A percentile compares a stretch with the other conserved stretches of the same genome.
phyloP scores from a whole-genome alignment of 2,888 invertebrate genomes.

The Portevinia maculata region DNA sequence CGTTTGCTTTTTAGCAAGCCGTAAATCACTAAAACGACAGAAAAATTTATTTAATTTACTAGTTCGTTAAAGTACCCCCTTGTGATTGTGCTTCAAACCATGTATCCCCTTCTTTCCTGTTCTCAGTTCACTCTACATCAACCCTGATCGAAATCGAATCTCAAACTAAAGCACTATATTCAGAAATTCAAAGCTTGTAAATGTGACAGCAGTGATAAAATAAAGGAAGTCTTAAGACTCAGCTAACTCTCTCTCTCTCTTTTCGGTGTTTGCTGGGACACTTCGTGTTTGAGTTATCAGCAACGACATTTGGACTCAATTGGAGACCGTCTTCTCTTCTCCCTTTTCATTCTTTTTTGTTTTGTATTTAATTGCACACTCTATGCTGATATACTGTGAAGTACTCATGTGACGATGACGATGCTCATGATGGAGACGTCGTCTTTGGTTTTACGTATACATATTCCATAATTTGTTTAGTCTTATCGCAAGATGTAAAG shows the following conservation, averaged over 20 bases:
- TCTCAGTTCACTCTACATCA: conserved; percentile 18
- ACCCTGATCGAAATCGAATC: conserved; percentile 32
- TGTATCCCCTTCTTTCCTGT: neutral
- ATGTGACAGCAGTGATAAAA: conserved; percentile 32
- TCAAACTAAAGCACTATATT: conserved; percentile 56
- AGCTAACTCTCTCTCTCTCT: conserved; percentile 29
- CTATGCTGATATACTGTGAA: conserved; percentile 10
- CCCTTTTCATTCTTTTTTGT: conserved; percentile 26
- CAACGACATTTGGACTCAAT: conserved; percentile 69
- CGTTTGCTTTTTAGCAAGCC: conserved; percentile 25
- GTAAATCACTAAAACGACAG: conserved; percentile 52
- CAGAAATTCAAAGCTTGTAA: conserved; percentile 43
- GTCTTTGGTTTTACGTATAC: conserved; percentile 27
- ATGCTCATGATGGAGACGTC: conserved; percentile 41
- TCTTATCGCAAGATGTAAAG: conserved; percentile 55
- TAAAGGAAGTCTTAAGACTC: conserved; percentile 26
- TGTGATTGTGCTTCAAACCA: conserved; percentile 55
- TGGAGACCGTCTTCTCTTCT: conserved; percentile 41
- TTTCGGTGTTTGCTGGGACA: conserved; percentile 11
- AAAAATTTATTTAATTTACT: neutral
- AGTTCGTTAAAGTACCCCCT: neutral
- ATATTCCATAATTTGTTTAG: conserved; percentile 11
- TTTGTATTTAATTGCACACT: conserved; percentile 27
- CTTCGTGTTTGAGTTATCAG: conserved; percentile 58
- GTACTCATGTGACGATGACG: conserved; percentile 44